phyloP scores from a whole-genome alignment of 2,113 vertebrate species.

The Salvelinus sp. region DNA sequence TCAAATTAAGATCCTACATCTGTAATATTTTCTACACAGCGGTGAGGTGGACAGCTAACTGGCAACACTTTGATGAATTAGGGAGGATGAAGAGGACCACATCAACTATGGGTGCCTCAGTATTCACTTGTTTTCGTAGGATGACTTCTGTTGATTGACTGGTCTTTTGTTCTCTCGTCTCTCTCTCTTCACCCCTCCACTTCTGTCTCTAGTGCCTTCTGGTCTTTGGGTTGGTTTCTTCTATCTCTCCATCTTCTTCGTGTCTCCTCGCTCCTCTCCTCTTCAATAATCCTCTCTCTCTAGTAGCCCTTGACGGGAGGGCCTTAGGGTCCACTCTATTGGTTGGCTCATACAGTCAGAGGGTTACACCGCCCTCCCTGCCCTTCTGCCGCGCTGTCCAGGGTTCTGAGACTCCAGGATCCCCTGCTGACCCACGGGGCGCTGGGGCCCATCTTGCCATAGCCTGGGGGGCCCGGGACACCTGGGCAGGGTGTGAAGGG shows the following conservation, averaged over 20 bases:
- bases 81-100: too few species aligned
- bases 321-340: constrained; percentile 87
- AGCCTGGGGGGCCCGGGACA: constrained; percentile 87
- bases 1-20: too few species aligned
- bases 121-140: not conserved
- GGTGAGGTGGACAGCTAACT: constrained; percentile 17
- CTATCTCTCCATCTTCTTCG: constrained; percentile 38
- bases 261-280: constrained; percentile 20
- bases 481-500: constrained; percentile 66
- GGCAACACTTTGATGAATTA: not conserved
- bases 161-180: constrained; percentile 27
- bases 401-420: constrained; percentile 89
- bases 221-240: not conserved
- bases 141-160: not conserved
- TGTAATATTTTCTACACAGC: constrained; percentile 11
- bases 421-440: constrained; percentile 90
- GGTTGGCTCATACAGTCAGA: constrained; percentile 86
- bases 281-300: constrained; percentile 4
- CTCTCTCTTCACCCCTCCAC: constrained; percentile 31
- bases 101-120: not conserved
- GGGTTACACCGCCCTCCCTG: constrained; percentile 89
- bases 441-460: constrained; percentile 89
- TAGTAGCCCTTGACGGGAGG: constrained; percentile 84
- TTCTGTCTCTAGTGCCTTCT: not conserved
- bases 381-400: constrained; percentile 80